Conservation (phyloP, 2,113 vertebrate genomes). For the Tragelaphus strepsiceros region DNA sequence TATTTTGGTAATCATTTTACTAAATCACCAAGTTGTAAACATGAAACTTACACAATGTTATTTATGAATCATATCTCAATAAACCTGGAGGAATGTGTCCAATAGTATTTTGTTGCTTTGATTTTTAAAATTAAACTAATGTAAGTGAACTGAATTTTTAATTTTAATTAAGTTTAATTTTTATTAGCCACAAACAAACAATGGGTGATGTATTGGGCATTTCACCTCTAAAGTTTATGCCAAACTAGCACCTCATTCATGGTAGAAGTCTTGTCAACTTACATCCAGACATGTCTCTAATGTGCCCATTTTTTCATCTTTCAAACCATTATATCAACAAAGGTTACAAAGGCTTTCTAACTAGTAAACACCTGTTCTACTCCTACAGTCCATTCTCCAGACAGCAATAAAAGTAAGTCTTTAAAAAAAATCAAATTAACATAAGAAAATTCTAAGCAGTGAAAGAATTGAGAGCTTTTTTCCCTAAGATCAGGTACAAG, state of each 20-base stretch:
- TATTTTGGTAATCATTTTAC: neutral
- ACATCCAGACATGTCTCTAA: neutral
- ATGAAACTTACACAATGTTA: neutral
- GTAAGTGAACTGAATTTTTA: neutral
- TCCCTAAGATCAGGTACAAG: neutral
- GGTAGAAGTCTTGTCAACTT: neutral
- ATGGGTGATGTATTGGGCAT: neutral
- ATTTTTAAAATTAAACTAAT: neutral
- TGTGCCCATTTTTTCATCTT: neutral
- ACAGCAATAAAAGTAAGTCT: neutral
- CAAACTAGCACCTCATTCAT: neutral
- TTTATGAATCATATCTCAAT: neutral
- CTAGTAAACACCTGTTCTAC: neutral
- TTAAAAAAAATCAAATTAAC: neutral
- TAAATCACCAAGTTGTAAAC: neutral
- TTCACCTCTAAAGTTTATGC: neutral
- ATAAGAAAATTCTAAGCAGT: neutral
- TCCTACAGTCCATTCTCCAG: neutral
- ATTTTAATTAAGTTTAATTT: neutral
- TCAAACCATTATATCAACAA: neutral
- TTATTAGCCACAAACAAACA: neutral
- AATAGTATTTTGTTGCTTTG: neutral
- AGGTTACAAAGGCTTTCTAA: neutral
- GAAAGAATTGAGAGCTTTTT: neutral
- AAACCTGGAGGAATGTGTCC: neutral